phyloP scores from a whole-genome alignment of 2,888 invertebrate genomes.

The Strigamia transsilvanica region DNA sequence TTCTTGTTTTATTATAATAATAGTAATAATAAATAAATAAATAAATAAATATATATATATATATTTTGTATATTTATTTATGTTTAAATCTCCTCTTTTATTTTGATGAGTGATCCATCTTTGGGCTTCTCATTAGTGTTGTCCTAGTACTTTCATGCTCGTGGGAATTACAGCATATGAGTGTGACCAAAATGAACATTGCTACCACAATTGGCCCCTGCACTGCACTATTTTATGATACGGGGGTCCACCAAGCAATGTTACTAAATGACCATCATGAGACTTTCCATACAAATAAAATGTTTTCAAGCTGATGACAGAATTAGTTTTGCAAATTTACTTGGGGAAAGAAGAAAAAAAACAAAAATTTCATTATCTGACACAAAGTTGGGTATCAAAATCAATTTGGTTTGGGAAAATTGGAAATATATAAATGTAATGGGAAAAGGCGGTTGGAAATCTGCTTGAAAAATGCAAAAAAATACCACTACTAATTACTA shows the following conservation, averaged over 20 bases:
- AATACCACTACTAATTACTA: too few species aligned
- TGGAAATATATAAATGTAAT: too few species aligned
- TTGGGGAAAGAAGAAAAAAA: too few species aligned
- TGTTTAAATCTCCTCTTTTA: neutral
- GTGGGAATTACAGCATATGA: slow-evolving; percentile 30
- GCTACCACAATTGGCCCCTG: slow-evolving; percentile 30
- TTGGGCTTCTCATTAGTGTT: slow-evolving; percentile 23
- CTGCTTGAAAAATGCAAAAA: too few species aligned
- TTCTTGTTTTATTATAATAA: neutral
- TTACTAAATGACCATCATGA: slow-evolving; percentile 30
- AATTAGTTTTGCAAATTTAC: slow-evolving; percentile 4
- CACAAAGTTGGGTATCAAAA: too few species aligned
- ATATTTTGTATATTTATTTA: too few species aligned
- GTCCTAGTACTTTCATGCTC: slow-evolving; percentile 4
- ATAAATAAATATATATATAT: too few species aligned
- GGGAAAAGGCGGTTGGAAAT: too few species aligned
- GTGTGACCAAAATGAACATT: slow-evolving; percentile 30
- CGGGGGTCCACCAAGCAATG: slow-evolving; percentile 26
- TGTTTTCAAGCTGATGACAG: slow-evolving; percentile 30
- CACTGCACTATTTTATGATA: slow-evolving; percentile 21
- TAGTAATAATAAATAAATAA: too few species aligned
- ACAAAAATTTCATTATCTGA: too few species aligned
- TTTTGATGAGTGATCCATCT: slow-evolving; percentile 26
- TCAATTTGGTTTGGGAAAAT: too few species aligned
- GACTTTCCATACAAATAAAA: slow-evolving; percentile 23